Evolutionary conservation across 2,888 invertebrate genomes (phyloP).

Genomic region (Epinotia brunnichana): DNA sequence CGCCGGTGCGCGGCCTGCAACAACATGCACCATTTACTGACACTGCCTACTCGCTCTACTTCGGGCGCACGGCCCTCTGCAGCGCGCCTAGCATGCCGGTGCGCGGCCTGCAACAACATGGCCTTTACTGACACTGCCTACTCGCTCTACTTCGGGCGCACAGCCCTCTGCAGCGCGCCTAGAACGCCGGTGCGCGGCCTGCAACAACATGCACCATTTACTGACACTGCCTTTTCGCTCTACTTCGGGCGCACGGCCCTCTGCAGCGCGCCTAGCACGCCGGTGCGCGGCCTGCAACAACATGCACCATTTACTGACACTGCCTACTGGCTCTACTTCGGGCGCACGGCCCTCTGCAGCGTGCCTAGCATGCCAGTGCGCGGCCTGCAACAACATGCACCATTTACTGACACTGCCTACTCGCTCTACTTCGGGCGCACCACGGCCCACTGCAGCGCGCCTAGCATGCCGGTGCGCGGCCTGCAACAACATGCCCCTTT

Average conservation of each 20-base stretch:
- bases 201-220: constrained; percentile 54
- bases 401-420: neutral
- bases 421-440: constrained; percentile 62
- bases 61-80: constrained; percentile 71
- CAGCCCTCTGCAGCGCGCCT: constrained; percentile 73
- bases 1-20: constrained; percentile 76
- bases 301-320: constrained; percentile 6
- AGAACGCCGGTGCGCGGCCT: constrained; percentile 77
- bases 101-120: constrained; percentile 69
- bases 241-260: constrained; percentile 70
- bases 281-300: constrained; percentile 74
- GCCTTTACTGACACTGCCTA: neutral
- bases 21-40: constrained; percentile 45
- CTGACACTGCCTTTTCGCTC: neutral
- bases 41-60: neutral
- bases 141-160: constrained; percentile 61
- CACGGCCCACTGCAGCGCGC: constrained; percentile 71
- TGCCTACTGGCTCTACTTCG: constrained; percentile 49
- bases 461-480: constrained; percentile 76
- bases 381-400: constrained; percentile 64
- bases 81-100: constrained; percentile 78
- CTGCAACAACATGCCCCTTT: constrained; percentile 60
- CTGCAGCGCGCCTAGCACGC: constrained; percentile 76
- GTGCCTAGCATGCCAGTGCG: constrained; percentile 78
- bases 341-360: constrained; percentile 70